Evolutionary conservation across 2,113 vertebrate species (phyloP).

Genomic region (Nettapus auritus): DNA sequence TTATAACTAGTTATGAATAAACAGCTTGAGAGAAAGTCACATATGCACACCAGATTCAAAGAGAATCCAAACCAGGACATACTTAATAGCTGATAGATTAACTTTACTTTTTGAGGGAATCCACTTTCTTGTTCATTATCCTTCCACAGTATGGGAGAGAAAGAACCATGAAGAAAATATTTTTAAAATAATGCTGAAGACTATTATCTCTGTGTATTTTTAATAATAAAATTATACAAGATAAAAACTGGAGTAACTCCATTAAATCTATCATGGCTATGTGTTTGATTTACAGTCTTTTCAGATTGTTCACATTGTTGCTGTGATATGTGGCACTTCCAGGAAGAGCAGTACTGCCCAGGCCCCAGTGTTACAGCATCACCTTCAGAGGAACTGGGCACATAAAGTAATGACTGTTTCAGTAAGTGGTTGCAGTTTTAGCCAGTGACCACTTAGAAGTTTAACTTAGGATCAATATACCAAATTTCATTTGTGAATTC

Average conservation of each 20-base stretch:
- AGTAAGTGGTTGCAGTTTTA: neutral
- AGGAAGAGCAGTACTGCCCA: neutral
- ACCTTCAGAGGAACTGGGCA: neutral
- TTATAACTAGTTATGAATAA: neutral
- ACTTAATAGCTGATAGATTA: neutral
- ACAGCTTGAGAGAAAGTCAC: neutral
- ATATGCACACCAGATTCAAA: neutral
- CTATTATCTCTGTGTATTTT: neutral
- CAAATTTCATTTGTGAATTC: neutral
- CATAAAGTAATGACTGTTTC: neutral
- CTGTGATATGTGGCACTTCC: neutral
- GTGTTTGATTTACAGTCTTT: neutral
- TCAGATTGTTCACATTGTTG: rapidly evolving
- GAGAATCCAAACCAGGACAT: neutral
- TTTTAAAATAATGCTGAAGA: rapidly evolving
- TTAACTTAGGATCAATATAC: neutral
- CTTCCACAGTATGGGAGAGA: neutral
- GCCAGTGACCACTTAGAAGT: neutral
- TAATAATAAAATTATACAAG: neutral
- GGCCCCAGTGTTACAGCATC: neutral
- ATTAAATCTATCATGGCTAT: neutral
- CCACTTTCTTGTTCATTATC: neutral
- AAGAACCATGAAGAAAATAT: neutral
- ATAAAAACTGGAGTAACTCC: neutral
- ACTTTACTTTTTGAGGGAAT: neutral